phyloP scores from a whole-genome alignment of 2,113 vertebrate species.

The Sprattus sprattus region DNA sequence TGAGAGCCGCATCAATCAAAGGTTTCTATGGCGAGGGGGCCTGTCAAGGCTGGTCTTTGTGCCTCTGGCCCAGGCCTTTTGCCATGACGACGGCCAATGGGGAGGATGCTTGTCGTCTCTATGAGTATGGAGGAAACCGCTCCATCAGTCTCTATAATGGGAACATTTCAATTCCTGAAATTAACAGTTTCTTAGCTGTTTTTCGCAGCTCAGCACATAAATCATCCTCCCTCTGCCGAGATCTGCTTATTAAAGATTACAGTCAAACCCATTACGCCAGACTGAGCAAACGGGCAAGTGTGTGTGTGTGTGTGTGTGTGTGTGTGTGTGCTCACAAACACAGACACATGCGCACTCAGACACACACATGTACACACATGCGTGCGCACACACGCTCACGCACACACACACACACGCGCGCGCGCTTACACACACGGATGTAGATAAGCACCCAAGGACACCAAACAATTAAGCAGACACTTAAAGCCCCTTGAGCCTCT shows the following conservation, averaged over 20 bases:
- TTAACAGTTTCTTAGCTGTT: slow-evolving; percentile 16
- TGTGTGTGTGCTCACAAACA: neutral
- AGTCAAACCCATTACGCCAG: neutral
- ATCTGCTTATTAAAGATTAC: slow-evolving; percentile 20
- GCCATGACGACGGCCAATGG: slow-evolving; percentile 38
- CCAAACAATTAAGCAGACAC: neutral
- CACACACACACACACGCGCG: neutral
- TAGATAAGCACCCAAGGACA: slow-evolving; percentile 4
- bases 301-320: neutral
- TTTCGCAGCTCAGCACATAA: neutral
- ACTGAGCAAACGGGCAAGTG: neutral
- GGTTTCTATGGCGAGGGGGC: neutral
- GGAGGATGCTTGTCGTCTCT: slow-evolving; percentile 22
- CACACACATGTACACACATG: neutral
- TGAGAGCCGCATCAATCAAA: neutral
- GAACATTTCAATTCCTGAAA: slow-evolving; percentile 39
- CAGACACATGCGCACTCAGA: neutral
- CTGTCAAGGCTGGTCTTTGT: slow-evolving; percentile 3
- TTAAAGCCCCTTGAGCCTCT: neutral
- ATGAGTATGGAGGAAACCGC: slow-evolving; percentile 27
- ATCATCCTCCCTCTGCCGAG: slow-evolving; percentile 20
- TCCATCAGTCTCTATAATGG: slow-evolving; percentile 44
- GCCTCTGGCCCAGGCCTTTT: slow-evolving; percentile 1
- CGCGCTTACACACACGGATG: neutral
- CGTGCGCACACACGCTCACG: neutral